Base-by-base conservation (phyloP, 1,140 invertebrate species). In the Lepidurus packardi region DNA sequence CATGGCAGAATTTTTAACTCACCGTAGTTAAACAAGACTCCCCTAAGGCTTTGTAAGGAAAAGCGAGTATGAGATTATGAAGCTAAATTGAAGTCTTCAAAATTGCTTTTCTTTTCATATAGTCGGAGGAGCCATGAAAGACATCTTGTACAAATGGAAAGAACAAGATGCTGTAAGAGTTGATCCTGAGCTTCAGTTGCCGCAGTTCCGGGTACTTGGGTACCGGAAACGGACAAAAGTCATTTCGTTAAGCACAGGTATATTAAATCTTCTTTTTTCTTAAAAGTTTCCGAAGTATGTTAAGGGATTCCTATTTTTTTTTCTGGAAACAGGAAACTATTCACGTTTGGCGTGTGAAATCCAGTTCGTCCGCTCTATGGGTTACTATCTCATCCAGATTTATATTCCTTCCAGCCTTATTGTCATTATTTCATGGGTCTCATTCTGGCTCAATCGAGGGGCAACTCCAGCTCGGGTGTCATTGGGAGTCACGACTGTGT, bases 61-160 rank as follows among this genome's bases (percentile, higher is more conserved):
- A 34, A 34, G 34, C 34, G 34, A 34, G 2, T 34, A 34, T 4
- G 34, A 34, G 34, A 34, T 34, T 34, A 34, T 34, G 34, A 34
- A 34, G 34, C 34, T 34, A 2, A 34, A 3, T 34, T 34, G 34
- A 34, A 34, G 34, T 34, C 3, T 34, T 34, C 2, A 4, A 34
- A 34, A 47, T 65, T 65, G 16, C 13, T 65, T 65, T 65, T 65
- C 8, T 65, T 65, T 16, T 25, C 41, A 89, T 82, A 87, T 91
- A 97, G 95, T 97, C 90, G 95, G 95, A 88, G 97, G 97, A 90
- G 96, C 94, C 85, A 97, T 96, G 94, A 90, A 93, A 87, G 95
- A 97, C 90, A 97, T 97, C 88, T 91, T 93, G 83, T 96, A 96
- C 90, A 95, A 94, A 87, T 96, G 94, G 94, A 94, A 94, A 87